Conservation (phyloP, 2,888 invertebrate species). For the Petrophora chlorosata region DNA sequence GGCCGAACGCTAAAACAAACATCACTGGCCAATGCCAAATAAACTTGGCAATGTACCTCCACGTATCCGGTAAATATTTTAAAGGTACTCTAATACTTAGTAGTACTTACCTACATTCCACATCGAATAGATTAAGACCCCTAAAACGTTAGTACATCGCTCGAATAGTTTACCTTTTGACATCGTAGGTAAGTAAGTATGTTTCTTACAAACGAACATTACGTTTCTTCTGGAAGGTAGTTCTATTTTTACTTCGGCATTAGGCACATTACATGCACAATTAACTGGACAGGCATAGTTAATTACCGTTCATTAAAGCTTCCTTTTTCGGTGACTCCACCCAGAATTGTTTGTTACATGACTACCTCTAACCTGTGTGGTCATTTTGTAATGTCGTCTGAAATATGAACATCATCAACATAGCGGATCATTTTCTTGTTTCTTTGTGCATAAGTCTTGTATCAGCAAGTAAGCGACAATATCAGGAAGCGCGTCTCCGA, state of each 20-base stretch:
- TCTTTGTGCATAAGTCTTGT: constrained; percentile 30
- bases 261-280: constrained; percentile 20
- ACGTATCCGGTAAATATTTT: constrained; percentile 37
- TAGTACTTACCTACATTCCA: no score
- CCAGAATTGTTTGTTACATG: constrained; percentile 5
- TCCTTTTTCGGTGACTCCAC: constrained; percentile 16
- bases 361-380: constrained; percentile 10
- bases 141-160: background rate
- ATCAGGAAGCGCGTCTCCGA: constrained; percentile 47
- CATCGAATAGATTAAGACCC: constrained; percentile 1
- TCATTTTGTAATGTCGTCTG: background rate
- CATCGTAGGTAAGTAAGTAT: no score
- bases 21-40: constrained; percentile 41
- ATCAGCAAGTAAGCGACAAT: constrained; percentile 17
- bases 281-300: constrained; percentile 26
- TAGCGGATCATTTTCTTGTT: constrained; percentile 12
- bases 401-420: background rate
- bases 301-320: constrained; percentile 20
- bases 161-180: no score
- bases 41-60: constrained; percentile 41
- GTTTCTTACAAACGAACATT: no score
- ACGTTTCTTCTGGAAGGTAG: constrained; percentile 3
- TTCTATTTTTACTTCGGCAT: constrained; percentile 16
- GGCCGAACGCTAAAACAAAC: constrained; percentile 24
- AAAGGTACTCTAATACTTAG: no score